phyloP scores from a whole-genome alignment of 2,113 vertebrate genomes.

The Sakesphorus luctuosus region DNA sequence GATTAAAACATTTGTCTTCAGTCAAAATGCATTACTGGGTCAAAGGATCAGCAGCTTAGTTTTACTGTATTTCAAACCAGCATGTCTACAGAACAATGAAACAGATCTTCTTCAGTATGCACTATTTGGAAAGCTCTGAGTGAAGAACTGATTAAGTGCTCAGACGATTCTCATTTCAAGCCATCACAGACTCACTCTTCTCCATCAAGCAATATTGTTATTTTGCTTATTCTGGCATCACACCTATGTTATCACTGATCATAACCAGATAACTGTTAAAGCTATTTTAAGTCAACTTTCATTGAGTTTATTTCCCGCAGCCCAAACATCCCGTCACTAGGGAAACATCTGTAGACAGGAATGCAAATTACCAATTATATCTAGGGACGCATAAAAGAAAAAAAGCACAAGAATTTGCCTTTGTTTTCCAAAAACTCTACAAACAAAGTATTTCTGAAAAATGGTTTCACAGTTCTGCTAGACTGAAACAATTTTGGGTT shows the following conservation, averaged over 20 bases:
- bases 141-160: background rate
- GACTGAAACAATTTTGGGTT: background rate
- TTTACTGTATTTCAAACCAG: background rate
- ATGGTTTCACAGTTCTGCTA: background rate
- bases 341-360: constrained; percentile 49
- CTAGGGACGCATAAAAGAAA: background rate
- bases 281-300: constrained; percentile 1
- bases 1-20: background rate
- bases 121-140: background rate
- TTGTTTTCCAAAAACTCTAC: background rate
- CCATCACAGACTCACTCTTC: background rate
- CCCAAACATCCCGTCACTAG: constrained; percentile 37
- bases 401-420: background rate
- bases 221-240: background rate
- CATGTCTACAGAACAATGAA: background rate
- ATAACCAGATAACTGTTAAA: background rate
- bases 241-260: background rate
- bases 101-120: accelerated
- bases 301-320: background rate
- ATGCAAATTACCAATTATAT: constrained; percentile 2
- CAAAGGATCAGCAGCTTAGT: background rate
- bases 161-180: background rate
- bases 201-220: background rate
- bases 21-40: background rate
- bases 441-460: background rate